phyloP scores from a whole-genome alignment of 2,888 invertebrate genomes.

The Diarsia rubi region DNA sequence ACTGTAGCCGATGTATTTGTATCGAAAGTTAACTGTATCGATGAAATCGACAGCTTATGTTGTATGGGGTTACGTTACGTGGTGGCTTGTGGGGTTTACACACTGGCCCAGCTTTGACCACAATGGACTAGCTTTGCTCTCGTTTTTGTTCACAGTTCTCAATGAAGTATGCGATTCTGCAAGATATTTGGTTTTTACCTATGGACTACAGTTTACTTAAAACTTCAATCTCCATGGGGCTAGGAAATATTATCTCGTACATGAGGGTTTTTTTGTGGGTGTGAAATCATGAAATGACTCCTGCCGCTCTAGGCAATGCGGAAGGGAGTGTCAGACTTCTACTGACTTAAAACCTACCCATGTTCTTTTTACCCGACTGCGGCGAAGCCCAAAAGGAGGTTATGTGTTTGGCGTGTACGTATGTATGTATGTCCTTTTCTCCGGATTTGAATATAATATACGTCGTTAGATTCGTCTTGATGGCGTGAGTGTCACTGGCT shows the following conservation, averaged over 20 bases:
- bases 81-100: slow-evolving; percentile 3
- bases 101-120: slow-evolving; percentile 25
- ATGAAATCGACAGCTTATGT: slow-evolving; percentile 53
- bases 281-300: too few species aligned
- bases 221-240: background rate
- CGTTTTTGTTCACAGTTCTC: background rate
- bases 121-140: background rate
- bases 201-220: background rate
- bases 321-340: too few species aligned
- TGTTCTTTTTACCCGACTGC: too few species aligned
- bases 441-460: too few species aligned
- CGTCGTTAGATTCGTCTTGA: too few species aligned
- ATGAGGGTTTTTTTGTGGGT: background rate
- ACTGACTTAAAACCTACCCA: too few species aligned
- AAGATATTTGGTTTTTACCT: background rate
- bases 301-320: too few species aligned
- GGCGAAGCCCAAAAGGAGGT: too few species aligned
- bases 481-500: too few species aligned
- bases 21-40: slow-evolving; percentile 63
- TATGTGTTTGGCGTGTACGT: too few species aligned
- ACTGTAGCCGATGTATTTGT: slow-evolving; percentile 40
- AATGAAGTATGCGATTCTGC: background rate
- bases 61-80: slow-evolving; percentile 35
- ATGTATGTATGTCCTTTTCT: too few species aligned
- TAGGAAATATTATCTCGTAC: background rate